These are phyloP conservation scores for Melanocharis versteri DNA, from an alignment of 2,113 vertebrate species.

Conservation along the genomic window DNA sequence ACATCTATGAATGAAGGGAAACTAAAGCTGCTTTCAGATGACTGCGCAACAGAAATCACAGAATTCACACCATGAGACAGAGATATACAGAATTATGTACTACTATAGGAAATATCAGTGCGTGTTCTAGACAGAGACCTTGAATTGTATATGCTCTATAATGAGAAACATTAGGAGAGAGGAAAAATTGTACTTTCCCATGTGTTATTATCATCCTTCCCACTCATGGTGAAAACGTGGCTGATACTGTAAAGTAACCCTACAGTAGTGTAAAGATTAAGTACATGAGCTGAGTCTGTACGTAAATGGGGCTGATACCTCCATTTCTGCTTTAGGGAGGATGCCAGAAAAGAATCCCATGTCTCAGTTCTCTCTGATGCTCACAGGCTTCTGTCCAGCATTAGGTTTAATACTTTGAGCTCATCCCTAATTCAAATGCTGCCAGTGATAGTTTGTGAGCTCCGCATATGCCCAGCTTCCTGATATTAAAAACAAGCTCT, in stretches of 20 bases:
- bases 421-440: background rate
- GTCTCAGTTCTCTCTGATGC: background rate
- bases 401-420: background rate
- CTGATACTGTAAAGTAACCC: background rate
- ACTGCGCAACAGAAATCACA: background rate
- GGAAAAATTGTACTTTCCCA: background rate
- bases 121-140: background rate
- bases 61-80: background rate
- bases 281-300: background rate
- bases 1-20: background rate
- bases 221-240: background rate
- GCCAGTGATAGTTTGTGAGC: background rate
- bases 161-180: background rate
- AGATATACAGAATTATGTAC: background rate
- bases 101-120: background rate
- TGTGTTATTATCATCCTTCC: background rate
- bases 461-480: background rate
- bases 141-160: accelerated
- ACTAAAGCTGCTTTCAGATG: background rate
- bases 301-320: background rate
- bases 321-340: background rate
- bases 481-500: background rate
- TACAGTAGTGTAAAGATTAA: background rate
- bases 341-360: background rate
- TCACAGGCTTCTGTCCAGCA: background rate